These are phyloP conservation scores for Pangasius sanitwongsei DNA, from an alignment of 2,797 vertebrate genomes.

Conservation along the genomic window DNA sequence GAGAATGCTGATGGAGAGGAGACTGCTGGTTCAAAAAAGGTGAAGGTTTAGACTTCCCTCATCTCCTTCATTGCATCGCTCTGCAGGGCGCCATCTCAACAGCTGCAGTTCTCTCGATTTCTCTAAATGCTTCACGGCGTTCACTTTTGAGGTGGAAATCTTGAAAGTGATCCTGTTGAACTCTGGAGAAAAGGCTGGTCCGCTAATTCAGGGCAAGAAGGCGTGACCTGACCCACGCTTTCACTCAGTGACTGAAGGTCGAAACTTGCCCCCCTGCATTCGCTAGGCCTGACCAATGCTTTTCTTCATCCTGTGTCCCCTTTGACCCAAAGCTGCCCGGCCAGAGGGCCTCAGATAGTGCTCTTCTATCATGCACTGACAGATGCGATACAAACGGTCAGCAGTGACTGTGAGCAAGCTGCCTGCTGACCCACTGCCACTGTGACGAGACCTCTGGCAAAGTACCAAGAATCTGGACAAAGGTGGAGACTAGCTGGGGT, in stretches of 20 bases:
- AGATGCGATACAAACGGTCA: constrained; percentile 49
- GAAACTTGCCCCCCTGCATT: constrained; percentile 59
- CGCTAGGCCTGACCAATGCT: constrained; percentile 52
- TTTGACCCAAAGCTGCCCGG: constrained; percentile 62
- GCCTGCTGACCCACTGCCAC: constrained; percentile 59
- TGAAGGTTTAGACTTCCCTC: constrained; percentile 38
- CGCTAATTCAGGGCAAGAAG: constrained; percentile 55
- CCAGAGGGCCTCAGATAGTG: constrained; percentile 69
- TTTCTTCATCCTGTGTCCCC: constrained; percentile 57
- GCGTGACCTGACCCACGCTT: constrained; percentile 60
- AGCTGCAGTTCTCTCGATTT: constrained; percentile 46
- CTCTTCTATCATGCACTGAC: constrained; percentile 61
- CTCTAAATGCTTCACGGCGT: constrained; percentile 29
- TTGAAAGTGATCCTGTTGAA: constrained; percentile 49
- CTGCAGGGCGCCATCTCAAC: constrained; percentile 16
- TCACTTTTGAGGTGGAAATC: constrained; percentile 42
- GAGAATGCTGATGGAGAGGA: constrained; percentile 22
- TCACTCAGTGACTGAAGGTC: constrained; percentile 64
- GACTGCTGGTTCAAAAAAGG: constrained; percentile 25
- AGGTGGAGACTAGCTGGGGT: constrained; percentile 55
- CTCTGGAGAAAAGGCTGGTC: constrained; percentile 34
- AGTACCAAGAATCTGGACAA: constrained; percentile 52
- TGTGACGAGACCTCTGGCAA: constrained; percentile 50
- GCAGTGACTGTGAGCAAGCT: constrained; percentile 50
- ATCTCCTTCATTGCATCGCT: constrained; percentile 2